Percentiles rank a stretch among this genome's conserved stretches.
These are phyloP conservation scores for Eubasilissa regina DNA, from an alignment of 1,140 invertebrate genomes.

Conservation along the genomic window DNA sequence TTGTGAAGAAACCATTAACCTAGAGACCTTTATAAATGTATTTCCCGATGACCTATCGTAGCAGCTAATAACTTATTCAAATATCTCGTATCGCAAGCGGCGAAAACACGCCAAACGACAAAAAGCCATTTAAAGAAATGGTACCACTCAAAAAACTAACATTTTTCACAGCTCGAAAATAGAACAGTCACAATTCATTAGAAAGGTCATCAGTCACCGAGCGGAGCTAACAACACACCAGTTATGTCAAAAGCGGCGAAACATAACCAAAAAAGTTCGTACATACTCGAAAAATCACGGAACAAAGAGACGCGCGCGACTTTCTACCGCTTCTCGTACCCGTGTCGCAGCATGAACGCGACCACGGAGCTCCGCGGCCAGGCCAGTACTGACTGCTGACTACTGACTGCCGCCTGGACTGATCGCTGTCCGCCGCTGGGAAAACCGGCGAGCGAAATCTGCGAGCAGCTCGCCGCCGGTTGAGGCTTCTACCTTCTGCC, in stretches of 20 bases:
- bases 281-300: slow-evolving; percentile 28
- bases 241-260: slow-evolving; percentile 12
- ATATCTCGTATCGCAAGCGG: slow-evolving; percentile 28
- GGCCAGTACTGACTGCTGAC: slow-evolving; percentile 30
- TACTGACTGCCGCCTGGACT: neutral
- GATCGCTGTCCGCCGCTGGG: neutral
- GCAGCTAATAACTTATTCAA: slow-evolving; percentile 27
- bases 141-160: slow-evolving; percentile 27
- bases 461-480: slow-evolving; percentile 9
- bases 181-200: slow-evolving; percentile 25
- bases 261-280: slow-evolving; percentile 25
- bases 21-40: slow-evolving; percentile 25
- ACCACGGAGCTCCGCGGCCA: slow-evolving; percentile 25
- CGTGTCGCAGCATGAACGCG: neutral
- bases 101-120: slow-evolving; percentile 17
- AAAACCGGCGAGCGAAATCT: slow-evolving; percentile 30
- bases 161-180: slow-evolving; percentile 15
- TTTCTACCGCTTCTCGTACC: slow-evolving; percentile 18
- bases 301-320: slow-evolving; percentile 44
- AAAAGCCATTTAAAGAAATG: slow-evolving; percentile 10
- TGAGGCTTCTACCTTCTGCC: slow-evolving; percentile 19
- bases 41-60: slow-evolving; percentile 5
- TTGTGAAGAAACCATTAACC: slow-evolving; percentile 23
- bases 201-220: slow-evolving; percentile 21
- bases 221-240: slow-evolving; percentile 20